phyloP scores from a whole-genome alignment of 2,113 vertebrate genomes.

The Catagonus wagneri region DNA sequence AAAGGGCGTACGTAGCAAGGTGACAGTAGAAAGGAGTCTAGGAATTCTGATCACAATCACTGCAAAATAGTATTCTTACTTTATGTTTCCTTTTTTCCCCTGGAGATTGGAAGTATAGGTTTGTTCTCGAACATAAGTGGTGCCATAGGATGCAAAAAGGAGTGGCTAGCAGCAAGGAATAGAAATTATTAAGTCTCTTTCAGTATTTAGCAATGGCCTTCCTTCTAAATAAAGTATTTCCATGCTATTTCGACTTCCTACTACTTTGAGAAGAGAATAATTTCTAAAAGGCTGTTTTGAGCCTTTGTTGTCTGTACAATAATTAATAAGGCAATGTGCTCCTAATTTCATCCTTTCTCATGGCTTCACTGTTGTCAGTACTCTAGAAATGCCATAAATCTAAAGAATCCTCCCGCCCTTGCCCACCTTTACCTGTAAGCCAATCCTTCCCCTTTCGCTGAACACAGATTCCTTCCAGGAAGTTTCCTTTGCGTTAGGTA shows the following conservation, averaged over 20 bases:
- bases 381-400: not conserved
- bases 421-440: not conserved
- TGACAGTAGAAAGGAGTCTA: not conserved
- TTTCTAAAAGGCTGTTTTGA: slow-evolving; percentile 18
- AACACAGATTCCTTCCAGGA: not conserved
- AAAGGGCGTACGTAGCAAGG: not conserved
- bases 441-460: not conserved
- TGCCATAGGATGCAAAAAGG: not conserved
- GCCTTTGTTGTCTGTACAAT: not conserved
- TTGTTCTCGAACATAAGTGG: not conserved
- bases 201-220: not conserved
- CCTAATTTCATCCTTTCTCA: not conserved
- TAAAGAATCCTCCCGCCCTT: not conserved
- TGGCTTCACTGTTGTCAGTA: not conserved
- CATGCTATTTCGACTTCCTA: not conserved
- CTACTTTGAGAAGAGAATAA: not conserved
- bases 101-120: not conserved
- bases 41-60: not conserved
- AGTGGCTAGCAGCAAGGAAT: not conserved
- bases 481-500: not conserved
- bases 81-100: not conserved
- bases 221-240: not conserved
- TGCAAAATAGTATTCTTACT: not conserved
- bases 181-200: not conserved
- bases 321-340: not conserved